Conservation (phyloP, 2,888 invertebrate species). For the Ferrisia virgata region DNA sequence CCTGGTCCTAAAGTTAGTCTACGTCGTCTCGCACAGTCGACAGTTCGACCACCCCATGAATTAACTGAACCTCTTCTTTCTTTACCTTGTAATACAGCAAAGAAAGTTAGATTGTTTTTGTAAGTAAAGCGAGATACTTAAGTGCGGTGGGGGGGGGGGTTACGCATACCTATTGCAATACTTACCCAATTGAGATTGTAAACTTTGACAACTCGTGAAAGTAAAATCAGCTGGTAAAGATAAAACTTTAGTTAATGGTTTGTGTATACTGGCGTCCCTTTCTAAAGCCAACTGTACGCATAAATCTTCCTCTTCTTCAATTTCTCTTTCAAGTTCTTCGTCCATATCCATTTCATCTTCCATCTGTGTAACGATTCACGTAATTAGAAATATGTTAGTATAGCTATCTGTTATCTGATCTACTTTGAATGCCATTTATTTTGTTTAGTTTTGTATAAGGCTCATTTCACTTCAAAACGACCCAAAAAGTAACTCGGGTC, state of each 20-base stretch:
- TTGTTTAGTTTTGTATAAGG: too few species aligned
- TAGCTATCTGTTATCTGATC: too few species aligned
- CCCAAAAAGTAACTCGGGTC: too few species aligned
- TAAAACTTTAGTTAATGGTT: slow-evolving; percentile 64
- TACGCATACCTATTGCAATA: too few species aligned
- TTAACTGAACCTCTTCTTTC: slow-evolving; percentile 47
- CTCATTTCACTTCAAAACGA: too few species aligned
- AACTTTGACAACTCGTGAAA: slow-evolving; percentile 56
- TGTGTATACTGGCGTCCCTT: slow-evolving; percentile 59
- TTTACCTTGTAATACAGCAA: slow-evolving; percentile 24
- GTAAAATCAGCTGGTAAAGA: slow-evolving; percentile 82
- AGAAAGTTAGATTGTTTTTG: not conserved
- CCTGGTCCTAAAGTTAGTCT: slow-evolving; percentile 44
- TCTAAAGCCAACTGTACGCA: slow-evolving; percentile 70
- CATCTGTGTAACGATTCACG: slow-evolving; percentile 61
- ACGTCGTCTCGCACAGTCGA: slow-evolving; percentile 29
- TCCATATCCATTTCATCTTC: slow-evolving; percentile 90
- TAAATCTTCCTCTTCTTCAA: slow-evolving; percentile 68
- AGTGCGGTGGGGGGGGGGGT: not conserved
- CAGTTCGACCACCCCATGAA: slow-evolving; percentile 47
- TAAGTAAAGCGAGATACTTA: not conserved
- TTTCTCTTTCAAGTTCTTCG: slow-evolving; percentile 61
- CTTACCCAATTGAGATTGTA: slow-evolving; percentile 1
- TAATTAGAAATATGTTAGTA: not conserved
- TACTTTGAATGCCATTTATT: too few species aligned